Percentiles rank a stretch among this genome's conserved stretches.
Evolutionary conservation across 2,797 vertebrate species (phyloP).

Genomic region (Leuciscus waleckii): DNA sequence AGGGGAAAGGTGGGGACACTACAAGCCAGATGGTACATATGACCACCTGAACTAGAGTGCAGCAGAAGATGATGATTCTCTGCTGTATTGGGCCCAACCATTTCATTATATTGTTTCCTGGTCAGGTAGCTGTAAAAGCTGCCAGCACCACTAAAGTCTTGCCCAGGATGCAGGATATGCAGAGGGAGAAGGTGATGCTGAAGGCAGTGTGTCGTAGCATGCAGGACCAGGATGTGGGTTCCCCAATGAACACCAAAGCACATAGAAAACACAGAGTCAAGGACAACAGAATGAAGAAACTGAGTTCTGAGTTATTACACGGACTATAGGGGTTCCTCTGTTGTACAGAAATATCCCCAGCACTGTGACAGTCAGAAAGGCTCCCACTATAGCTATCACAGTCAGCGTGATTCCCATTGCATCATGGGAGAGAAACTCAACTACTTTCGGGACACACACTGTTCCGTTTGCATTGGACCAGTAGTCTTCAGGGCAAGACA

Average conservation of each 20-base stretch:
- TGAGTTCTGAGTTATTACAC: constrained; percentile 65
- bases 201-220: constrained; percentile 65
- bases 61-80: constrained; percentile 59
- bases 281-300: constrained; percentile 64
- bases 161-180: constrained; percentile 63
- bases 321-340: constrained; percentile 62
- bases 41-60: constrained; percentile 57
- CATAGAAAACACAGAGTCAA: constrained; percentile 64
- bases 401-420: constrained; percentile 61
- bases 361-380: constrained; percentile 57
- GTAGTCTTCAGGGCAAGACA: constrained; percentile 60
- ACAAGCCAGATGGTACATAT: constrained; percentile 63
- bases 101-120: constrained; percentile 64
- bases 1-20: constrained; percentile 56
- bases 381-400: constrained; percentile 57
- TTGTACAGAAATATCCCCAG: constrained; percentile 60
- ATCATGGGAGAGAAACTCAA: constrained; percentile 63
- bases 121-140: constrained; percentile 61
- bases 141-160: constrained; percentile 64
- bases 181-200: constrained; percentile 64
- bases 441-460: constrained; percentile 58
- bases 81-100: constrained; percentile 61
- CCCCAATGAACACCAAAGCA: constrained; percentile 62
- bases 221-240: constrained; percentile 66
- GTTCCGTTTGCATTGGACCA: constrained; percentile 63